Base-by-base conservation (phyloP, 2,113 vertebrate species). In the Condylura cristata region DNA sequence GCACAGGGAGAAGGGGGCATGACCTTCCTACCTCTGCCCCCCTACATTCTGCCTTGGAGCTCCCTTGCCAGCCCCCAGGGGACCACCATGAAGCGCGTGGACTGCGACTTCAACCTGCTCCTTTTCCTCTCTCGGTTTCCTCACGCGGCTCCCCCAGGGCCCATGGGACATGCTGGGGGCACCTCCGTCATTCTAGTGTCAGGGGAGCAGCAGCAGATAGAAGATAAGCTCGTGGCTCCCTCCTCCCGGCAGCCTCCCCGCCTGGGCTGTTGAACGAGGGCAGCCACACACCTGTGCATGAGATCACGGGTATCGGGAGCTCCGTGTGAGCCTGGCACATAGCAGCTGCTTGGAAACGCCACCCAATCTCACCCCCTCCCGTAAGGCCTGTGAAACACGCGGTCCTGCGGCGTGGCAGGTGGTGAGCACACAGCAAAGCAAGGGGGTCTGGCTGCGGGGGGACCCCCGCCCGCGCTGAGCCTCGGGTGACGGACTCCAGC, bases 331-430 rank as follows among this genome's bases (percentile, higher is more conserved):
- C 48, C 66, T 16, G 17, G 51, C 6, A 1, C 4, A 8, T 4
- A 26, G 9, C 2, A 28, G 16, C 28, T 39, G 30, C 70, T n/a
- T 10, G 18, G 24, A 68, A 22, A 60, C 2, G 28, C 34, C 24
- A 5, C 28, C 30, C 17, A 1, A 10, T 2, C 3, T 11, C 22
- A 28, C 10, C 56, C 0, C 5, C 41, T 37, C 32, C 51, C 10
- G 0, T 4, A 2, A 39, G 2, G 2, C 39, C 28, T 0, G 0
- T 20, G 68, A 10, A 24, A 13, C 51, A 2, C 8, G 56, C 11
- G 6, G 1, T 7, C 39, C 56, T 7, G 0, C 2, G 17, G 34
- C 13, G 5, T n/a, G 13, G 17, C 13, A 7, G 41, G 20, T 10
- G 18, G 41, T 1, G 37, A 75, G 8, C 17, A 10, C 13, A 2